Evolutionary conservation across 2,113 vertebrate genomes (phyloP).

Genomic region (Butastur rufipennis): DNA sequence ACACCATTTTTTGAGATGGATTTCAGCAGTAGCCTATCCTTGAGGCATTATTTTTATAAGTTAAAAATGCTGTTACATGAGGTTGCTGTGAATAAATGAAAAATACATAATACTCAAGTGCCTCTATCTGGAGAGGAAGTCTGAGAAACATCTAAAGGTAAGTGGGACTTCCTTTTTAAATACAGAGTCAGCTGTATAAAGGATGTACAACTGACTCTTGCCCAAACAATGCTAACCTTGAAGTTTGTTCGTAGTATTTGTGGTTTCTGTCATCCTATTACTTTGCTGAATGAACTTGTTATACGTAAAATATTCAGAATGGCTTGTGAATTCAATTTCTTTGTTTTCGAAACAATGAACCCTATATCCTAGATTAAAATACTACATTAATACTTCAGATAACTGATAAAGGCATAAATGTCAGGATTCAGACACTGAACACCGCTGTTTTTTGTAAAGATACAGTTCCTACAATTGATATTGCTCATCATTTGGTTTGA

Average conservation of each 20-base stretch:
- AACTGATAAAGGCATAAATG: not conserved
- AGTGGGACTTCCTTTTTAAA: constrained; percentile 7
- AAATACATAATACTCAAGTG: constrained; percentile 38
- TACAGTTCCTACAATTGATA: constrained; percentile 19
- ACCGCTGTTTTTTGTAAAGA: constrained; percentile 56
- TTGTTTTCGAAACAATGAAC: constrained; percentile 12
- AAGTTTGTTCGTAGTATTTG: not conserved
- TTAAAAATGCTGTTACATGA: not conserved
- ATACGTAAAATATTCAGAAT: not conserved
- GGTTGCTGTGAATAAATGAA: not conserved
- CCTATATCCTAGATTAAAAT: not conserved
- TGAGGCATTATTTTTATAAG: not conserved
- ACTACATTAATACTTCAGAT: not conserved
- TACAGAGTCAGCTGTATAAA: not conserved
- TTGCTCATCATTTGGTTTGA: constrained; percentile 28
- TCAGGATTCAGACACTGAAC: constrained; percentile 60
- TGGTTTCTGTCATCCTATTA: constrained; percentile 1
- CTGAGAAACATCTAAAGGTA: constrained; percentile 55
- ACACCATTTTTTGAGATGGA: not conserved
- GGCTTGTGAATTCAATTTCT: not conserved
- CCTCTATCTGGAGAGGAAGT: constrained; percentile 55
- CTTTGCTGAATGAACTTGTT: not conserved
- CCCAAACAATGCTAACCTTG: not conserved
- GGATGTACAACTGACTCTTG: not conserved
- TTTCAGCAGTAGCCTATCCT: not conserved